Conservation (phyloP, 2,113 vertebrate genomes). For the Petroica traversi region DNA sequence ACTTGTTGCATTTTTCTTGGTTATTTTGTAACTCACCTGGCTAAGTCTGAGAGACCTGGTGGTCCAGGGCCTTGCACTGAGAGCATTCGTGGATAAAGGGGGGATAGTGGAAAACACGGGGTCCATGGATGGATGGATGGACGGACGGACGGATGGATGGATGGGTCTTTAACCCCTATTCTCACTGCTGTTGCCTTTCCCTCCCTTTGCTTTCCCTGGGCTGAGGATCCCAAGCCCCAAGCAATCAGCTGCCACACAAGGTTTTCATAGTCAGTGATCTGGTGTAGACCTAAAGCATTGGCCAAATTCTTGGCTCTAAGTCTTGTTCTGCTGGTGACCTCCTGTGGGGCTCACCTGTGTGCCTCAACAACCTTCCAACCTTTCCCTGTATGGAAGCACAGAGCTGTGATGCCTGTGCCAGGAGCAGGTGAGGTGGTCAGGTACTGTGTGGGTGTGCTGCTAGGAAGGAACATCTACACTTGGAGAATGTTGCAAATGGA, state of each 20-base stretch:
- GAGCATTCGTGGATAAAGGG: neutral
- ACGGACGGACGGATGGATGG: neutral
- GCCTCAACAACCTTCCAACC: neutral
- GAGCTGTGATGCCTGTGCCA: neutral
- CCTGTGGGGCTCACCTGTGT: rapidly evolving
- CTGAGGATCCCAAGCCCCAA: neutral
- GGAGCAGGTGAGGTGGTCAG: rapidly evolving
- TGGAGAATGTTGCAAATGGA: neutral
- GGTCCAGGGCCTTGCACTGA: rapidly evolving
- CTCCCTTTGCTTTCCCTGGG: neutral
- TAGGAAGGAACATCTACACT: neutral
- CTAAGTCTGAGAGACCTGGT: neutral
- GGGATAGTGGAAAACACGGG: neutral
- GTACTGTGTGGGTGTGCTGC: neutral
- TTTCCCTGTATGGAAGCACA: rapidly evolving
- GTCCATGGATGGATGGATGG: neutral
- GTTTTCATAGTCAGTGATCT: neutral
- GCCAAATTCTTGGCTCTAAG: neutral
- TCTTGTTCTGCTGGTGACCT: neutral
- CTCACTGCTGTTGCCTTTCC: neutral
- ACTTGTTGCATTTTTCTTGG: neutral
- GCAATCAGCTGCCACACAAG: neutral
- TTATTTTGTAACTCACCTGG: neutral
- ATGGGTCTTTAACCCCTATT: neutral
- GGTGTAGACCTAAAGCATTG: neutral